These are phyloP conservation scores for Gandaritis pyraliata DNA, from an alignment of 2,888 invertebrate genomes.

Conservation along the genomic window DNA sequence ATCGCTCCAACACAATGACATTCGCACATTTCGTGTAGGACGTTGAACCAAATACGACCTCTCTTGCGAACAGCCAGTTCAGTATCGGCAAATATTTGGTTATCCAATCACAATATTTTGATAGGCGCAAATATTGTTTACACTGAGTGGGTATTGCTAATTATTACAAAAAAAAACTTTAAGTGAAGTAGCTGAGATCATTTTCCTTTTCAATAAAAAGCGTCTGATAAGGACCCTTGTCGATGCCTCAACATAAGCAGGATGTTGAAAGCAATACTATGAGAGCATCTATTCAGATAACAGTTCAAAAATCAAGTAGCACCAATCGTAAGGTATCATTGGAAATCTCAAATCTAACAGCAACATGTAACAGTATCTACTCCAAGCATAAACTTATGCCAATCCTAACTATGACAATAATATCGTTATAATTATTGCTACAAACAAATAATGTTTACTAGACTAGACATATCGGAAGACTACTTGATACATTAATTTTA, in stretches of 20 bases:
- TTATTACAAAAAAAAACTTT: too few relatives aligned
- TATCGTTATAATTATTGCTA: slow-evolving; percentile 21
- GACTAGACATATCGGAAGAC: neutral
- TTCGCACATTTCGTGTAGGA: slow-evolving; percentile 64
- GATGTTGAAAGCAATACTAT: too few relatives aligned
- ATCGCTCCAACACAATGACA: slow-evolving; percentile 57
- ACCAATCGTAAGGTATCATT: too few relatives aligned
- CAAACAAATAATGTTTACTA: slow-evolving; percentile 4
- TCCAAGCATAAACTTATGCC: too few relatives aligned
- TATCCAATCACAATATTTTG: slow-evolving; percentile 25
- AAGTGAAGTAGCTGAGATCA: too few relatives aligned
- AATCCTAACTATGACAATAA: neutral
- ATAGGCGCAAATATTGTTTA: slow-evolving; percentile 13
- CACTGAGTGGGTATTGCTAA: neutral
- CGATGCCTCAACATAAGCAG: too few relatives aligned
- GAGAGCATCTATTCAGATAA: too few relatives aligned
- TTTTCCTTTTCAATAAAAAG: too few relatives aligned
- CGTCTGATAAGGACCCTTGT: too few relatives aligned
- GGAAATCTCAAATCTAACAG: too few relatives aligned
- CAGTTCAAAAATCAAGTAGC: too few relatives aligned
- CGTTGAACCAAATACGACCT: slow-evolving; percentile 54
- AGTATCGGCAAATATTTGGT: slow-evolving; percentile 24
- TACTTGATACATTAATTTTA: slow-evolving; percentile 25
- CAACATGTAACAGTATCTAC: too few relatives aligned
- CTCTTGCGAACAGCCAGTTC: slow-evolving; percentile 20